Evolutionary conservation across 2,888 invertebrate genomes (phyloP), one percentile per base, ranked within the genome.

Genomic region (Spialia ferax): DNA sequence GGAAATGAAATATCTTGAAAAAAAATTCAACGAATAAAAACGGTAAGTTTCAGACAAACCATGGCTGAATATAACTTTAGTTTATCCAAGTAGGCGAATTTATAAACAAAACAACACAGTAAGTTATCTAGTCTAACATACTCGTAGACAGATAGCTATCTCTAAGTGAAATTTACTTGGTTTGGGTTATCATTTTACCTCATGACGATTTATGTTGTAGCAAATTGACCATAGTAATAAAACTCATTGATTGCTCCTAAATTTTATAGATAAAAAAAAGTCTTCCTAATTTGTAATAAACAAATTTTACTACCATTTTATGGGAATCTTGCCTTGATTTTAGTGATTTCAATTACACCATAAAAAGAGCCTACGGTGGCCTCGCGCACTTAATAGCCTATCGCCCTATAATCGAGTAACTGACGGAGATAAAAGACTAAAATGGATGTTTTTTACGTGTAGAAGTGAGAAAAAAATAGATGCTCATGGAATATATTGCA

Each of bases 341-440:
- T 54, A 67, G 67, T 67, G 55, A 61, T 61, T 67, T 80, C 76
- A 83, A 83, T 85, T 83, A 78, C 76, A 79, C 80, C 83, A 81
- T 79, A 83, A 83, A 84, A 78, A 75, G 79, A 54, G 75, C 76
- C 75, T 74, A 72, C 73, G 76, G 74, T 69, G 76, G 70, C 77
- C 73, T 66, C 72, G 63, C 45, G 56, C 65, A 75, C 78, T 55
- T 55, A 77, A 81, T 75, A 69, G 72, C 71, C 71, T 73, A 73
- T 70, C 54, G 70, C 70, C 63, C 70, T n/a, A 74, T 77, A 76
- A 73, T 74, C 68, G 61, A 54, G 42, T 20, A 42, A 59, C 42
- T 65, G 20, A 48, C 20, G 59, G 35, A 32, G 22, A 64, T 64
- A 45, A 56, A 57, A 64, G 15, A 15, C 4, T 20, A 11, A 48